These are phyloP conservation scores for Gastrophysa polygoni DNA, from an alignment of 2,888 invertebrate genomes.

Conservation along the genomic window DNA sequence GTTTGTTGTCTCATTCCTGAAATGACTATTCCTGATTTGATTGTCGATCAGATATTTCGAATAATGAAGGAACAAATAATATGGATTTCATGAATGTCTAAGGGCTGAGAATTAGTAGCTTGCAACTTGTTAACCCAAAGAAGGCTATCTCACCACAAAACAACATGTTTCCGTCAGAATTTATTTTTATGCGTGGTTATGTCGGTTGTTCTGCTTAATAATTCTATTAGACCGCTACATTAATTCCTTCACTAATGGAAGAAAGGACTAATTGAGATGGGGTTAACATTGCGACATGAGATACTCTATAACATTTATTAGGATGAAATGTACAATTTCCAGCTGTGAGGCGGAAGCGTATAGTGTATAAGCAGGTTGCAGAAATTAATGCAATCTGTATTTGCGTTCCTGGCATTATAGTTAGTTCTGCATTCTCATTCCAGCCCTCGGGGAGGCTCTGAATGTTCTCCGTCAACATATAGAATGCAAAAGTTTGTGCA, in stretches of 20 bases:
- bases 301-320: constrained; percentile 34
- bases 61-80: no score
- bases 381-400: constrained; percentile 28
- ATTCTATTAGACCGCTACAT: constrained; percentile 28
- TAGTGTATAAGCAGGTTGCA: constrained; percentile 22
- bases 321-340: constrained; percentile 33
- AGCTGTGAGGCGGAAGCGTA: constrained; percentile 22
- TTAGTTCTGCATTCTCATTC: constrained; percentile 17
- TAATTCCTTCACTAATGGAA: constrained; percentile 28
- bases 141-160: background rate
- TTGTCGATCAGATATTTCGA: no score
- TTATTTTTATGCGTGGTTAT: constrained; percentile 18
- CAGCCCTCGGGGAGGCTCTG: constrained; percentile 15
- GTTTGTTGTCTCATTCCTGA: no score
- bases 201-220: constrained; percentile 25
- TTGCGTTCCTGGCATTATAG: constrained; percentile 3
- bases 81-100: no score
- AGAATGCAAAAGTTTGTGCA: no score
- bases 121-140: background rate
- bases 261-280: constrained; percentile 28
- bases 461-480: no score
- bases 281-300: constrained; percentile 29
- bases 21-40: no score
- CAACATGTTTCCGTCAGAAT: constrained; percentile 10
- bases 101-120: no score